Evolutionary conservation across 2,797 vertebrate species (phyloP).

Genomic region (Peromyscus attwateri): DNA sequence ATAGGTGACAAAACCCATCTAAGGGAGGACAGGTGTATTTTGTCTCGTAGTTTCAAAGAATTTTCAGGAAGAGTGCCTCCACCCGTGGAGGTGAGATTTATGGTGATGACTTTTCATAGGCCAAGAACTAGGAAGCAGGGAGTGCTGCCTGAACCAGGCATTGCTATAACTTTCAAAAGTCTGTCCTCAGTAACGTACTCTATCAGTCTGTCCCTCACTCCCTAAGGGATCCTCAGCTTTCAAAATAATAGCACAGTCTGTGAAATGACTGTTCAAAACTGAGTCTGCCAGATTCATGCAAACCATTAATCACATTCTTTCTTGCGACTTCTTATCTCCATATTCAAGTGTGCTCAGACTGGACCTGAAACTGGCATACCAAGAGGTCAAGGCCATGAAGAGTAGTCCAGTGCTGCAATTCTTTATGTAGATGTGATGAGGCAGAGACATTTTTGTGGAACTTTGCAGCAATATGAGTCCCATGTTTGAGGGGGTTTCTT

Average conservation of each 20-base stretch:
- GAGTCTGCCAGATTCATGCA: too few species aligned
- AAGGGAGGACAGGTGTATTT: neutral
- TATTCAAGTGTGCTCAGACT: accelerated
- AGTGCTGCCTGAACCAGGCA: neutral
- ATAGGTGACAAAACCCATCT: neutral
- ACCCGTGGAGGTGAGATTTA: neutral
- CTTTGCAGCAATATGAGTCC: neutral
- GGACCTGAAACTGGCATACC: neutral
- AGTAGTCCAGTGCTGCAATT: neutral
- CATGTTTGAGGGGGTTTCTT: neutral
- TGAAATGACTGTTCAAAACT: too few species aligned
- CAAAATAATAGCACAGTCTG: neutral
- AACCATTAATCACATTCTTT: too few species aligned
- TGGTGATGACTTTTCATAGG: neutral
- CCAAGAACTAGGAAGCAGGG: neutral
- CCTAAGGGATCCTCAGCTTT: accelerated
- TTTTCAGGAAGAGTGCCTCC: too few species aligned
- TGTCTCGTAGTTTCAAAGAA: neutral
- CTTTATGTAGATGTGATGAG: accelerated
- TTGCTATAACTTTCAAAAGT: neutral
- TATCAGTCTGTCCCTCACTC: neutral
- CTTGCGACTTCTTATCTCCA: neutral
- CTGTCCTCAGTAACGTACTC: neutral
- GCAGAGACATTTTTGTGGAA: neutral
- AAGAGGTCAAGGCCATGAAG: neutral